Evolutionary conservation across 2,888 invertebrate genomes (phyloP).

Genomic region (Orchestes rusci): DNA sequence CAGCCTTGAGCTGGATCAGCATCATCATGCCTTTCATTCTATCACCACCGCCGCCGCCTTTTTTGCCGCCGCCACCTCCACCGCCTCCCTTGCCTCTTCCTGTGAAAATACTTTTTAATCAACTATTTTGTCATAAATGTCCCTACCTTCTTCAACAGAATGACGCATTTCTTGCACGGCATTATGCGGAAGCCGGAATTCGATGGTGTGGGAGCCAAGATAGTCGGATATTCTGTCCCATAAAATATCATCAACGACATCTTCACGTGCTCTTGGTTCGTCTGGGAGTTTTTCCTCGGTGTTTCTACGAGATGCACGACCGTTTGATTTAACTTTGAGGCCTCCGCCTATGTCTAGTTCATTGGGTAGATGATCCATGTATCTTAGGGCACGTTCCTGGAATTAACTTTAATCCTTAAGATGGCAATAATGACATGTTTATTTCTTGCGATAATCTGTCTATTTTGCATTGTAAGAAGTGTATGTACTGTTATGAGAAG

Average conservation of each 20-base stretch:
- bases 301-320: conserved; percentile 30
- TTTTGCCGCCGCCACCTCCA: conserved; percentile 16
- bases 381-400: conserved; percentile 64
- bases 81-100: conserved; percentile 16
- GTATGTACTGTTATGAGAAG: too few relatives aligned
- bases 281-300: conserved; percentile 44
- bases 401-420: too few relatives aligned
- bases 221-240: conserved; percentile 69
- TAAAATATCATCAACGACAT: conserved; percentile 63
- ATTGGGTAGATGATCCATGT: conserved; percentile 57
- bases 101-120: too few relatives aligned
- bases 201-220: conserved; percentile 70
- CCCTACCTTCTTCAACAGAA: conserved; percentile 77
- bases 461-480: too few relatives aligned
- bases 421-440: too few relatives aligned
- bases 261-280: conserved; percentile 66
- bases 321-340: conserved; percentile 48
- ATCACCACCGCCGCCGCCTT: conserved; percentile 42
- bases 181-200: conserved; percentile 70
- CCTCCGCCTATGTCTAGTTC: conserved; percentile 58
- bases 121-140: too few relatives aligned
- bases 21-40: conserved; percentile 67
- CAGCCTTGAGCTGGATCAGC: conserved; percentile 72
- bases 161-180: conserved; percentile 67
- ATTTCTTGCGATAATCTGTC: too few relatives aligned